Evolutionary conservation across 2,797 vertebrate species (phyloP).

Genomic region (Sternarchorhynchus goeldii): DNA sequence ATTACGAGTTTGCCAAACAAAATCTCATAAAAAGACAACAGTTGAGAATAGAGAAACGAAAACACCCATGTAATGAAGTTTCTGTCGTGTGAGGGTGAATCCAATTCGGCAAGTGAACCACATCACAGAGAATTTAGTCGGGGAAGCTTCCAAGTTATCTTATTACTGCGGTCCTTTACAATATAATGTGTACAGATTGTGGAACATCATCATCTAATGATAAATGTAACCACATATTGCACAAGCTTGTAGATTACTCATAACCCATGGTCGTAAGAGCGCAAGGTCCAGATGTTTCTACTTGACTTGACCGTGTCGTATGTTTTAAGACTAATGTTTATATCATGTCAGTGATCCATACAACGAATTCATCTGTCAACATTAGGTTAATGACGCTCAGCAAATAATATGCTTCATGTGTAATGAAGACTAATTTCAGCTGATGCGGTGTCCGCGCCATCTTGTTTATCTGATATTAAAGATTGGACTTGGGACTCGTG

Average conservation of each 20-base stretch:
- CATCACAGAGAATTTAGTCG: neutral
- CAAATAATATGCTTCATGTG: conserved; percentile 43
- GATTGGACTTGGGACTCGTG: neutral
- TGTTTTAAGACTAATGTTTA: conserved; percentile 49
- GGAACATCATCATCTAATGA: conserved; percentile 16
- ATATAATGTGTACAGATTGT: neutral
- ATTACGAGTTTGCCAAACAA: conserved; percentile 54
- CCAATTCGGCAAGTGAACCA: neutral
- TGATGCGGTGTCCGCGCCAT: conserved; percentile 16
- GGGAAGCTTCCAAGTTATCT: neutral
- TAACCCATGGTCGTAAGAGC: conserved; percentile 6
- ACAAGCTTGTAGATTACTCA: conserved; percentile 26
- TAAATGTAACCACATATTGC: conserved; percentile 20
- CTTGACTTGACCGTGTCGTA: conserved; percentile 5
- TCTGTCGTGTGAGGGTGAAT: conserved; percentile 9
- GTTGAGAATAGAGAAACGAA: conserved; percentile 34
- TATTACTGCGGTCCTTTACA: neutral
- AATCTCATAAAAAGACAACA: conserved; percentile 46
- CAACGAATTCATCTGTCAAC: conserved; percentile 46
- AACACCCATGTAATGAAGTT: neutral
- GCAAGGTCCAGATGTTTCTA: conserved; percentile 20
- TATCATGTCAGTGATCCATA: conserved; percentile 31
- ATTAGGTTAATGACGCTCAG: conserved; percentile 50
- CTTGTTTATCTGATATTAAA: neutral
- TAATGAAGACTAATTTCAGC: conserved; percentile 50